These are phyloP conservation scores for Lamellibrachia satsuma DNA, from an alignment of 2,888 invertebrate species.

Conservation along the genomic window DNA sequence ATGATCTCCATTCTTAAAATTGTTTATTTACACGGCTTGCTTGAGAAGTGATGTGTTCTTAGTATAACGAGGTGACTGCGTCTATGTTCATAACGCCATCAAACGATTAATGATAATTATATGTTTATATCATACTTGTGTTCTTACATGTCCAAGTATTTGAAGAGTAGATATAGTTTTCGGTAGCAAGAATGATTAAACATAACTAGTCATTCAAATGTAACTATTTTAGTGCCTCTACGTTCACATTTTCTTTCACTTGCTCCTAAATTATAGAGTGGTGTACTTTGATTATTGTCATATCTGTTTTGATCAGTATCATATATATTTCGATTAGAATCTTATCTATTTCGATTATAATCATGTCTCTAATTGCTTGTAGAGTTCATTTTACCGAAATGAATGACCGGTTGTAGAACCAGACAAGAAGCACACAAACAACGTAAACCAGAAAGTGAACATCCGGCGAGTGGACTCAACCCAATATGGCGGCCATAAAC, in stretches of 20 bases:
- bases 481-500: constrained; percentile 33
- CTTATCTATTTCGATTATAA: not conserved
- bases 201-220: not conserved
- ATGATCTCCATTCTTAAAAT: not conserved
- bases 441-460: not conserved
- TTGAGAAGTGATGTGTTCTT: not conserved
- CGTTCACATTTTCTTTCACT: not conserved
- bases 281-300: too few relatives aligned
- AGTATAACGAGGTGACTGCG: not conserved
- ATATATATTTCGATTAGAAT: not conserved
- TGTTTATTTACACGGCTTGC: not conserved
- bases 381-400: not conserved
- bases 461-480: not conserved
- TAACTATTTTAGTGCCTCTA: not conserved
- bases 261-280: too few relatives aligned
- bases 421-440: not conserved
- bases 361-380: not conserved
- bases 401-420: not conserved
- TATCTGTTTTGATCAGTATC: too few relatives aligned
- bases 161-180: not conserved
- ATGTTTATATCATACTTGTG: not conserved
- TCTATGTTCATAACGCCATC: not conserved
- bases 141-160: not conserved
- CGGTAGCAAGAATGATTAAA: not conserved
- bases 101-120: not conserved